phyloP scores from a whole-genome alignment of 1,140 invertebrate genomes.

The Lutraria rhynchaena region DNA sequence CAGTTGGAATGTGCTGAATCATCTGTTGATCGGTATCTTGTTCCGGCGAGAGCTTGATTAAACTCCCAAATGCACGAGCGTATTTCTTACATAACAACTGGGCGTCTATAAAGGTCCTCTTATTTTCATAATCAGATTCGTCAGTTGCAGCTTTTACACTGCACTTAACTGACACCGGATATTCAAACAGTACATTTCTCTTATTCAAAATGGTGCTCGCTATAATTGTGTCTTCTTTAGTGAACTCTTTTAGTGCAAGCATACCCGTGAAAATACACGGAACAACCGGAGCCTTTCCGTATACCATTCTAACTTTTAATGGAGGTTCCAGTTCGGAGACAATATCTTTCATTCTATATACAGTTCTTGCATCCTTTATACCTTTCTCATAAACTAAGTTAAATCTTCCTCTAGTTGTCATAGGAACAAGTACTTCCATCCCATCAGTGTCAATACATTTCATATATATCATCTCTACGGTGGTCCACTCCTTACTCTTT shows the following conservation, averaged over 20 bases:
- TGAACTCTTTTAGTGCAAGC: constrained; percentile 63
- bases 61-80: constrained; percentile 63
- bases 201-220: constrained; percentile 73
- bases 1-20: constrained; percentile 73
- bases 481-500: constrained; percentile 70
- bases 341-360: constrained; percentile 77
- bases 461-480: constrained; percentile 72
- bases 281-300: constrained; percentile 75
- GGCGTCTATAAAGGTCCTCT: constrained; percentile 69
- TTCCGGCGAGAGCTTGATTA: constrained; percentile 77
- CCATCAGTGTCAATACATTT: constrained; percentile 72
- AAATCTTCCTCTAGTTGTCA: constrained; percentile 73
- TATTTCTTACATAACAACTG: constrained; percentile 72
- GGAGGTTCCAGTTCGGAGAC: constrained; percentile 69
- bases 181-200: constrained; percentile 75
- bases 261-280: constrained; percentile 78
- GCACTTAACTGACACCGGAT: constrained; percentile 63
- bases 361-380: constrained; percentile 62
- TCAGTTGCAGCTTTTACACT: constrained; percentile 53
- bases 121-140: constrained; percentile 60
- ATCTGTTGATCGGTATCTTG: constrained; percentile 72
- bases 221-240: constrained; percentile 64
- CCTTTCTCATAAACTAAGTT: constrained; percentile 74
- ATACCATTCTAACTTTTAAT: constrained; percentile 73
- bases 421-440: constrained; percentile 71